A percentile compares a stretch with the other conserved stretches of the same genome.
These are phyloP conservation scores for Squalus acanthias DNA, from an alignment of 2,797 vertebrate genomes.

Conservation along the genomic window DNA sequence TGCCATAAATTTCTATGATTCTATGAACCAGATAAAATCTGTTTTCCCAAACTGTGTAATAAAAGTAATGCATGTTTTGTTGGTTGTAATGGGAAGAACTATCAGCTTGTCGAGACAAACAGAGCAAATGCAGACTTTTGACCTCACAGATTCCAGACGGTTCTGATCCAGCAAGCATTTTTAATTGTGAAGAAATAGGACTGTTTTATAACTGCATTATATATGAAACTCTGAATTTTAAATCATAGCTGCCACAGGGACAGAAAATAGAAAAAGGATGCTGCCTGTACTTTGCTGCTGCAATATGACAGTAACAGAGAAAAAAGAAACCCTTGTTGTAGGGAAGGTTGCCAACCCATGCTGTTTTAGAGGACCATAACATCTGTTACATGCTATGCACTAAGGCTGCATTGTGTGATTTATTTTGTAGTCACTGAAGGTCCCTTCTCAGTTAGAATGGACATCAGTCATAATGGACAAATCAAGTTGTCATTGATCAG, in stretches of 20 bases:
- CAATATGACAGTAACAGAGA: neutral
- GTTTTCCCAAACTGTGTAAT: neutral
- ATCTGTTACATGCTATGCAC: neutral
- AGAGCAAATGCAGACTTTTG: neutral
- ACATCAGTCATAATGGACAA: neutral
- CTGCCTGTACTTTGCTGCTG: neutral
- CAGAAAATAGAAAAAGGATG: neutral
- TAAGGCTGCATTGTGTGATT: neutral
- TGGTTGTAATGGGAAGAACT: neutral
- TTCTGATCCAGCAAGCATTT: neutral
- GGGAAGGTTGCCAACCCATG: constrained; percentile 25
- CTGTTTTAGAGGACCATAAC: constrained; percentile 1
- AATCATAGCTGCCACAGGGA: neutral
- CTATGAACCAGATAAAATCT: neutral
- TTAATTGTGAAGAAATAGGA: neutral
- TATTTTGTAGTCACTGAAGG: neutral
- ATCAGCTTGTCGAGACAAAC: neutral
- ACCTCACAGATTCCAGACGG: neutral
- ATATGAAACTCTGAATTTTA: neutral
- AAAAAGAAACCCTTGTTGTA: neutral
- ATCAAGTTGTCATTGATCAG: neutral
- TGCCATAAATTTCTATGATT: too few relatives aligned
- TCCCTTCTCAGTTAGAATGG: constrained; percentile 1
- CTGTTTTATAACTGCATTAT: neutral
- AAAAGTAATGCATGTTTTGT: neutral